A percentile compares a stretch with the other conserved stretches of the same genome.
Conservation (phyloP, 2,797 vertebrate genomes). For the Poecile montanus region DNA sequence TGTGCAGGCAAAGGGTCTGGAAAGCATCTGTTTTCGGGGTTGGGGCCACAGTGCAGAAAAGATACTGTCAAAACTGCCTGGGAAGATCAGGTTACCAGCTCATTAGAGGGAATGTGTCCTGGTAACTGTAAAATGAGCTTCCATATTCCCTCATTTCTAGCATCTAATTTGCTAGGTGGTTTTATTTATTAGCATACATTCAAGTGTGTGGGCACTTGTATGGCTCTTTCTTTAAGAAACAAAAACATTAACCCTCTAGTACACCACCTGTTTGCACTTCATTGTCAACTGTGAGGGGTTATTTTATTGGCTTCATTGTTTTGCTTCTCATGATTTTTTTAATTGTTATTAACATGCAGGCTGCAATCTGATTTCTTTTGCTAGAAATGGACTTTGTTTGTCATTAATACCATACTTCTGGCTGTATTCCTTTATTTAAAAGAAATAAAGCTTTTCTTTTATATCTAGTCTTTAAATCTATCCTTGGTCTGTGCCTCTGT, state of each 20-base stretch:
- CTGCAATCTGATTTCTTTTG: constrained; percentile 62
- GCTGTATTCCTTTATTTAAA: constrained; percentile 68
- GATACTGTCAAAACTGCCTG: not conserved
- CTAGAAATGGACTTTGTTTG: constrained; percentile 64
- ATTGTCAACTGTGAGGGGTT: constrained; percentile 61
- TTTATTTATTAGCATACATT: constrained; percentile 68
- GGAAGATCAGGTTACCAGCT: constrained; percentile 63
- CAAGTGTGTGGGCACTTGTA: constrained; percentile 73
- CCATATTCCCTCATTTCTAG: constrained; percentile 34
- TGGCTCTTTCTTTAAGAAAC: constrained; percentile 56
- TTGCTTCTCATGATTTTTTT: constrained; percentile 67
- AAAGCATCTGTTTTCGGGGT: not conserved
- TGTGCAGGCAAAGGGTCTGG: not conserved
- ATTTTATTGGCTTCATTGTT: constrained; percentile 63
- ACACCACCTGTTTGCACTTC: constrained; percentile 79
- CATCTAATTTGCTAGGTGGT: constrained; percentile 61
- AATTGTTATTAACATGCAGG: constrained; percentile 55
- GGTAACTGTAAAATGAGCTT: constrained; percentile 62
- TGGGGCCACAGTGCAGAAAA: not conserved
- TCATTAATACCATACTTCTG: constrained; percentile 74
- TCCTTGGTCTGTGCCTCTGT: constrained; percentile 73
- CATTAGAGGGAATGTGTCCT: constrained; percentile 50
- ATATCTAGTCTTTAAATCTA: constrained; percentile 73
- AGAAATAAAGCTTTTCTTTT: constrained; percentile 72
- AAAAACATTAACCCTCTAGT: constrained; percentile 70